Base-by-base conservation (phyloP, 1,140 invertebrate species). In the Potamilus streckersoni region DNA sequence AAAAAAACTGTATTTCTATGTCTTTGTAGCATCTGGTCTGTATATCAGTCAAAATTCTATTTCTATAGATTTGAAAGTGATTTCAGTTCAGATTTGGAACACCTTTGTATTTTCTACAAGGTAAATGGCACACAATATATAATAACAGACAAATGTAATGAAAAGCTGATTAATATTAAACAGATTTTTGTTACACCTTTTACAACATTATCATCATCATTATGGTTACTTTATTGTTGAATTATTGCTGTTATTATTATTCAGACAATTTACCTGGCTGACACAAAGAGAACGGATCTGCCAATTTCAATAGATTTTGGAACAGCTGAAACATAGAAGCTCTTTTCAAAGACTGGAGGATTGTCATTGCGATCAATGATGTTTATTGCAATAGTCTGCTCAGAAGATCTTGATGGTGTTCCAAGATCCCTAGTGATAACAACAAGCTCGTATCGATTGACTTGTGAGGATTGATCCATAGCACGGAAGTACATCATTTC, bases 401-500 rank as follows among this genome's bases (percentile, higher is more conserved):
- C 82, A 1, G 94, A 94, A 0, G 93, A 94, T 89, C 82, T 94
- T 94, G 91, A 95, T 94, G 97, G 97, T 86, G 96, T 97, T 0
- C 97, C 97, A 85, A 96, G 96, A 90, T 98, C 97, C 86, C 98
- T 96, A 0, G 96, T 97, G 1, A 97, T 88, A 1, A 98, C 93
- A 0, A 94, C 94, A 15, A 98, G 89, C 2, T 94, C 92, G 82
- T 97, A 96, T 71, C 94, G 92, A 89, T 98, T 98, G 87, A 97
- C 95, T 1, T 95, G 95, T 0, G 95, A 96, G 2, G 93, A 91
- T 69, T 94, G 93, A 70, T 84, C 86, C n/a, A 79, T 76, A 0
- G 94, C 95, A 85, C 95, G 93, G 84, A 95, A 95, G 87, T 96
- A 98, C 73, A 93, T 92, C 62, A 98, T 91, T 1, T 92, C 92